These are phyloP conservation scores for Schizaphis graminum DNA, from an alignment of 2,888 invertebrate species.

Conservation along the genomic window DNA sequence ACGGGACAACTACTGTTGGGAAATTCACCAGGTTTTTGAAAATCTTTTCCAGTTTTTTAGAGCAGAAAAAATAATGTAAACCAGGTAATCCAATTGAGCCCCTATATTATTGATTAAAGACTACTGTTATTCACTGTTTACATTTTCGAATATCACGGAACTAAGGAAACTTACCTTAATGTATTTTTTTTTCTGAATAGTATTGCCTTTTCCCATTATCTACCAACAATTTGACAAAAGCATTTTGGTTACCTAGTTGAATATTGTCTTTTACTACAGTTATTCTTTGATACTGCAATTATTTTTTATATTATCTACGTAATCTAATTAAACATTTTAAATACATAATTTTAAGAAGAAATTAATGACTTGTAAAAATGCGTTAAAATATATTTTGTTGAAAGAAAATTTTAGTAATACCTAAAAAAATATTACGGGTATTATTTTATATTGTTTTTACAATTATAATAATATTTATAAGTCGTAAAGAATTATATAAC, in stretches of 20 bases:
- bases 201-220: neutral
- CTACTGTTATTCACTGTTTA: constrained; percentile 6
- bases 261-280: neutral
- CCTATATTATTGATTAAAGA: constrained; percentile 33
- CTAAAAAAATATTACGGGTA: neutral
- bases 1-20: constrained; percentile 38
- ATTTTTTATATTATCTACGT: neutral
- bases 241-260: neutral
- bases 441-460: neutral
- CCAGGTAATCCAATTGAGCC: constrained; percentile 39
- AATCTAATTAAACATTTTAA: neutral
- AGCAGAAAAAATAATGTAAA: constrained; percentile 38
- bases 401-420: neutral
- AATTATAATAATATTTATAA: neutral
- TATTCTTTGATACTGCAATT: neutral
- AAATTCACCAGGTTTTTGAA: constrained; percentile 40
- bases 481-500: neutral
- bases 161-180: neutral
- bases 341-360: neutral
- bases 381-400: neutral
- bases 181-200: neutral
- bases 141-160: neutral
- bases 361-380: neutral
- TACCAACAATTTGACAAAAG: neutral
- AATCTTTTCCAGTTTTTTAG: constrained; percentile 46